Base-by-base conservation (phyloP, 64 coral and sea anemone genomes). In the Orbicella faveolata region DNA sequence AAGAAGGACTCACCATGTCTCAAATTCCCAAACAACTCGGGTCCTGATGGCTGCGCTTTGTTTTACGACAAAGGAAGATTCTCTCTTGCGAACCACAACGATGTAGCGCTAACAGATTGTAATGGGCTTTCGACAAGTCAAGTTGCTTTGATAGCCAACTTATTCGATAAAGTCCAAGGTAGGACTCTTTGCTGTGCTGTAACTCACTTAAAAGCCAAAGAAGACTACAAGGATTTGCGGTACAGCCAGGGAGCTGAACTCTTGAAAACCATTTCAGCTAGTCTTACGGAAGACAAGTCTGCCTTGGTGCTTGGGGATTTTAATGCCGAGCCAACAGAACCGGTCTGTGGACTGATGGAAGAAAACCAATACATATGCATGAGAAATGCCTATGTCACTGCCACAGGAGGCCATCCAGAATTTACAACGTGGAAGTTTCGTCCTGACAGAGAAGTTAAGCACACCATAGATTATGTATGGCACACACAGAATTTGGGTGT, bases 401-500 rank as follows among this genome's bases (percentile, higher is more conserved):
- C 94, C n/a, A 57, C 88, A 17, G 76, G 84, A 23, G 52, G 33
- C 14, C 92, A 99, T 48, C 90, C 94, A 10, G 34, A 75, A 19
- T 99, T 91, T 62, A 99, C 97, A 57, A 99, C 97, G 2, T 99
- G 91, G 90, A 99, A 99, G 69, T 64, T 94, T 64, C 72, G 97
- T 13, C 97, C 94, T 3, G 83, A 61, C 63, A 86, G 62, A 57
- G 97, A 99, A 92, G 97, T 99, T 0, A 76, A 93, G 34, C 97
- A 99, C 62, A 93, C 97, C 18, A 99, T 99, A 39, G 97, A 99
- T 39, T 99, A 96, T 61, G 76, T 99, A 21, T 99, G 94, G 94
- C 89, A 99, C 65, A 89, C 97, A 0, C 21, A 57, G 13, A 77
- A 93, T 25, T 61, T 99, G 62, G 64, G n/a, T 51, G 91, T 96